Conservation (phyloP, 1,140 invertebrate genomes). For the Drosophila ambigua region DNA sequence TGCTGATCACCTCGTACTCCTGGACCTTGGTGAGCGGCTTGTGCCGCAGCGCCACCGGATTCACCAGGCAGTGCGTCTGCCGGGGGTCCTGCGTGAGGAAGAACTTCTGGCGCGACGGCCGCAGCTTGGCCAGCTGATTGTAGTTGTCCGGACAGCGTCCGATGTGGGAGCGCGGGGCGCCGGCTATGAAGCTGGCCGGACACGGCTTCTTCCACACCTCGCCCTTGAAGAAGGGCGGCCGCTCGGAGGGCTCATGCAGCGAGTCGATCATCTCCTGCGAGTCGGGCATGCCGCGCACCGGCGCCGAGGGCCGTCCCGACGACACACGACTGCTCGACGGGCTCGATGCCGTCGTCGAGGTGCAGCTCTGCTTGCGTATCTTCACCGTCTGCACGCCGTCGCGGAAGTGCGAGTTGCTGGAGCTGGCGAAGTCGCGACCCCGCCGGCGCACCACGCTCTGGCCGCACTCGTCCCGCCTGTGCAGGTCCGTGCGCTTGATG, state of each 20-base stretch:
- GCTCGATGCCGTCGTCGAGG: background rate
- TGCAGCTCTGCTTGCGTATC: constrained; percentile 36
- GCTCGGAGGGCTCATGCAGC: constrained; percentile 39
- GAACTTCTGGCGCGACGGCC: constrained; percentile 67
- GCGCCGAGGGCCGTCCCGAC: background rate
- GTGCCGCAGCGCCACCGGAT: constrained; percentile 64
- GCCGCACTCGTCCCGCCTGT: constrained; percentile 56
- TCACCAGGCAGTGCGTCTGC: constrained; percentile 59
- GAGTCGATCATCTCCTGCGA: constrained; percentile 66
- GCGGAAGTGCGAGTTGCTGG: constrained; percentile 57
- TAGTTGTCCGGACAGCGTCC: constrained; percentile 66
- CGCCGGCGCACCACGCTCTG: constrained; percentile 20
- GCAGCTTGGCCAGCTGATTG: constrained; percentile 63
- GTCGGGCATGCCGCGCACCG: background rate
- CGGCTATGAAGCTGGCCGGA: constrained; percentile 60
- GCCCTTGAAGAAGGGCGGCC: constrained; percentile 38
- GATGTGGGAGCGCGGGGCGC: constrained; percentile 51
- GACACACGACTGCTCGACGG: background rate
- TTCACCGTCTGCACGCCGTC: constrained; percentile 64
- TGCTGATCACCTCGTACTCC: constrained; percentile 56
- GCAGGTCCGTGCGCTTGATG: constrained; percentile 50
- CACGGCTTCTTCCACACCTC: constrained; percentile 67
- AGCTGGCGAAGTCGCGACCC: constrained; percentile 35
- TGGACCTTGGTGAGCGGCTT: constrained; percentile 50
- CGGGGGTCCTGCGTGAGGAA: constrained; percentile 80